Evolutionary conservation across 2,888 invertebrate genomes (phyloP).

Genomic region (Andrena camellia): DNA sequence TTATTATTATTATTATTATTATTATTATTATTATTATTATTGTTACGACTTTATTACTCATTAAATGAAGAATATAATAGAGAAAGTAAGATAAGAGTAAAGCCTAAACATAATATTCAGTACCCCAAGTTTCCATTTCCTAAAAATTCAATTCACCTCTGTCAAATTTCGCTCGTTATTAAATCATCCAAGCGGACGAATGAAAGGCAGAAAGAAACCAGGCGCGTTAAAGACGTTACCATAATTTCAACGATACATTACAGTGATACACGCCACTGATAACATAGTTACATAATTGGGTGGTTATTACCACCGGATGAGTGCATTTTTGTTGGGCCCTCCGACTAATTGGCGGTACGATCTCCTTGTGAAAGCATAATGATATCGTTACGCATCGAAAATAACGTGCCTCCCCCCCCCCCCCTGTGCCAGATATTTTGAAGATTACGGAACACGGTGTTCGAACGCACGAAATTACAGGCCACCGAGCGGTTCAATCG

Average conservation of each 20-base stretch:
- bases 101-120: too few species aligned
- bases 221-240: conserved; percentile 12
- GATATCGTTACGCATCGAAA: conserved; percentile 16
- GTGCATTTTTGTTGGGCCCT: conserved; percentile 1
- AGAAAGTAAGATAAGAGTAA: too few species aligned
- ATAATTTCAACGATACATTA: conserved; percentile 34
- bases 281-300: conserved; percentile 34
- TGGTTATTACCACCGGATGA: conserved; percentile 20
- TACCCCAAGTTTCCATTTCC: too few species aligned
- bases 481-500: neutral
- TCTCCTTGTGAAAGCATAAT: conserved; percentile 12
- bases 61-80: too few species aligned
- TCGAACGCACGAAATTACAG: conserved; percentile 25
- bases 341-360: conserved; percentile 34
- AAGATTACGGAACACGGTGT: neutral
- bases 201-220: neutral
- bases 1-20: too few species aligned
- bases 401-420: neutral
- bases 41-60: too few species aligned
- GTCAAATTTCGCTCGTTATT: neutral
- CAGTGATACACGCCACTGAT: conserved; percentile 1
- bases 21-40: too few species aligned
- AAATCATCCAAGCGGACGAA: neutral
- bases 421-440: neutral
- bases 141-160: too few species aligned